Percentiles rank a stretch among this genome's conserved stretches.
phyloP scores from a whole-genome alignment of 2,113 vertebrate genomes.

The Natator depressus region DNA sequence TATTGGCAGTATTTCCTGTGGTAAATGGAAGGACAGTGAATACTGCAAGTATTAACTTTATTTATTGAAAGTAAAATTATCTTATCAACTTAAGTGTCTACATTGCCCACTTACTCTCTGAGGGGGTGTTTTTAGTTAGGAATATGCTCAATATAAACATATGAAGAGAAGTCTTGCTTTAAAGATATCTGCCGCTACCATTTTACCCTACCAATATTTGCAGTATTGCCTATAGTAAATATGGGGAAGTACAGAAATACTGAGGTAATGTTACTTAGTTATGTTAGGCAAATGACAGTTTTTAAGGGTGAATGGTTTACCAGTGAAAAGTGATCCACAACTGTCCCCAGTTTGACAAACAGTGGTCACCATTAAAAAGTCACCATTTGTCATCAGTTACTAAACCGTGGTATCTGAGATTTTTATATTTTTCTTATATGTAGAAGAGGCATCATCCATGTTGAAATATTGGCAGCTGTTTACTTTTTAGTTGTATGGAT shows the following conservation, averaged over 20 bases:
- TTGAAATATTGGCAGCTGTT: neutral
- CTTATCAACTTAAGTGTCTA: neutral
- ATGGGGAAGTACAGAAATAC: neutral
- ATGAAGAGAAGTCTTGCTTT: neutral
- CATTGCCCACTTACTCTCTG: neutral
- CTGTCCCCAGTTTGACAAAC: neutral
- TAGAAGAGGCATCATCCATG: neutral
- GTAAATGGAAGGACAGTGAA: neutral
- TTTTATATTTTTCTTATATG: neutral
- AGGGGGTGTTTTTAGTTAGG: neutral
- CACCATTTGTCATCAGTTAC: neutral
- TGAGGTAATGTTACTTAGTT: neutral
- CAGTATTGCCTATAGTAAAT: neutral
- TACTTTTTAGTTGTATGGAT: neutral
- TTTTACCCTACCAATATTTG: neutral
- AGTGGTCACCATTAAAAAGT: neutral
- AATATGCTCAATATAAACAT: neutral
- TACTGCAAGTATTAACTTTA: neutral
- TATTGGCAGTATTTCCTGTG: neutral
- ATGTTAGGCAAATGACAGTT: neutral
- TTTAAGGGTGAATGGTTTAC: neutral
- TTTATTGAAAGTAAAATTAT: no score
- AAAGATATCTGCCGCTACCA: neutral
- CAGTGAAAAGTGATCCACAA: neutral
- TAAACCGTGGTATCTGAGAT: neutral